These are phyloP conservation scores for Platysternon megacephalum DNA, from an alignment of 2,113 vertebrate genomes.

Conservation along the genomic window DNA sequence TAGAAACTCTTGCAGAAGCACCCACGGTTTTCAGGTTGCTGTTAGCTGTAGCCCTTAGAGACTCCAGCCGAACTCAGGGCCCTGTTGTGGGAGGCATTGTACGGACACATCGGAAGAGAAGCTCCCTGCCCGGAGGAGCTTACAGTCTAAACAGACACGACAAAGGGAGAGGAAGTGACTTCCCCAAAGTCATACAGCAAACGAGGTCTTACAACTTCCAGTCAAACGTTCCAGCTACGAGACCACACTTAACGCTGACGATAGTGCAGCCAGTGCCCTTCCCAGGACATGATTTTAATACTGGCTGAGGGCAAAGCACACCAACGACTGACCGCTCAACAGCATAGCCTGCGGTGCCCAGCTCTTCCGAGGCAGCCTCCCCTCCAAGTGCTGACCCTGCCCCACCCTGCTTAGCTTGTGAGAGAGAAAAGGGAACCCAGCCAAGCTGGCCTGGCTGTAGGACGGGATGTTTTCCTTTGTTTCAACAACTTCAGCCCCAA, in stretches of 20 bases:
- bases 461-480: neutral
- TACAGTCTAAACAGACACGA: neutral
- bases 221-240: neutral
- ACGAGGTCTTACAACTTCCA: too few relatives aligned
- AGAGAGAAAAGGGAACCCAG: neutral
- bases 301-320: too few relatives aligned
- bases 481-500: neutral
- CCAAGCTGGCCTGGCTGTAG: too few relatives aligned
- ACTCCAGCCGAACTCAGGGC: too few relatives aligned
- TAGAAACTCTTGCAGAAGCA: too few relatives aligned
- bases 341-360: too few relatives aligned
- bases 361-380: neutral
- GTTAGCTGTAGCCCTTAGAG: neutral
- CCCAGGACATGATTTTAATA: neutral
- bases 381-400: neutral
- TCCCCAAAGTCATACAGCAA: too few relatives aligned
- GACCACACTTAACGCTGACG: too few relatives aligned
- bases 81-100: neutral
- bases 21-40: neutral
- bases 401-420: neutral
- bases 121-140: too few relatives aligned
- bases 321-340: too few relatives aligned
- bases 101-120: neutral
- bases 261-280: too few relatives aligned
- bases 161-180: neutral